A percentile compares a stretch with the other conserved stretches of the same genome.
These are phyloP conservation scores for Peromyscus californicus DNA, from an alignment of 2,113 vertebrate species.

Conservation along the genomic window DNA sequence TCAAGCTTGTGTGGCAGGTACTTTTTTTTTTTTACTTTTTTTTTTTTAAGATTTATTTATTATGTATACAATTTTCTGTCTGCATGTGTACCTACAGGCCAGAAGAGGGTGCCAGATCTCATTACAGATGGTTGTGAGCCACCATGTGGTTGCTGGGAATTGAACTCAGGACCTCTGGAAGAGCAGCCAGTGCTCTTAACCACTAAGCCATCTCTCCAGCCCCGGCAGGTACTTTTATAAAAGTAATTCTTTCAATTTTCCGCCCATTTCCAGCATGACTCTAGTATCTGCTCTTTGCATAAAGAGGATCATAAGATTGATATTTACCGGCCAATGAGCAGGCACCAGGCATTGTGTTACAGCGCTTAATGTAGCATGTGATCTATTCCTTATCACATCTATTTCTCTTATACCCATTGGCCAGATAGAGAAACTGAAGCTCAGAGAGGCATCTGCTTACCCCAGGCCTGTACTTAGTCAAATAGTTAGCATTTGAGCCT, in stretches of 20 bases:
- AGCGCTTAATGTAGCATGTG: background rate
- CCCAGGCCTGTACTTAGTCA: background rate
- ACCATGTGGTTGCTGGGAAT: no score
- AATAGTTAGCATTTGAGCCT: slow-evolving; percentile 24
- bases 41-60: no score
- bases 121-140: no score
- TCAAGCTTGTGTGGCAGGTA: background rate
- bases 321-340: background rate
- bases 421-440: background rate
- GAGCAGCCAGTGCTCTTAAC: no score
- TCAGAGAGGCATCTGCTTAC: background rate
- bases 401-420: background rate
- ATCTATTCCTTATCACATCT: background rate
- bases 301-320: background rate
- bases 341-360: background rate
- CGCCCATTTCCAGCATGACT: background rate
- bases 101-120: no score
- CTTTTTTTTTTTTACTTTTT: no score
- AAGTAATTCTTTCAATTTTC: background rate
- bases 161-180: no score
- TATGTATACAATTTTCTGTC: no score
- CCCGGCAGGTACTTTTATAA: background rate
- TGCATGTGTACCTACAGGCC: no score
- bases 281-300: background rate
- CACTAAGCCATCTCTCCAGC: no score